These are phyloP conservation scores for Scaptomyza polygonia DNA, from an alignment of 2,888 invertebrate genomes.

Conservation along the genomic window DNA sequence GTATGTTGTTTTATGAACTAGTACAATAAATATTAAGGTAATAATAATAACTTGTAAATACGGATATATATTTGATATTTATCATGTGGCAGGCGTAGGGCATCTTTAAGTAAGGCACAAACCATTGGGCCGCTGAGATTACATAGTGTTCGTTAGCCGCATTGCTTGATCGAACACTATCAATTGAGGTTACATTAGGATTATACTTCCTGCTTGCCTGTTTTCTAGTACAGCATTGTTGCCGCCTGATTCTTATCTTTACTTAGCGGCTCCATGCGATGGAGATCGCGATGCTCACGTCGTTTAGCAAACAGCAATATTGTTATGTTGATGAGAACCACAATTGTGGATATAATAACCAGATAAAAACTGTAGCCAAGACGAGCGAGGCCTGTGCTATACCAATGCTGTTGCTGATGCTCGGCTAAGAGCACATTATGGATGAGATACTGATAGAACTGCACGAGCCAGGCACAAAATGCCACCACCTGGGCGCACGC, in stretches of 20 bases:
- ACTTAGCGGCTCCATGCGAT: constrained; percentile 78
- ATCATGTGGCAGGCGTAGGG: constrained; percentile 65
- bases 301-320: constrained; percentile 79
- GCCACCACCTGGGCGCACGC: constrained; percentile 91
- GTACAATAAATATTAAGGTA: constrained; percentile 30
- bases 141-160: constrained; percentile 31
- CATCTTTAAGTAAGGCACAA: constrained; percentile 68
- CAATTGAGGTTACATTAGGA: constrained; percentile 62
- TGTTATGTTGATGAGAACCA: constrained; percentile 81
- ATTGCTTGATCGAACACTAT: constrained; percentile 41
- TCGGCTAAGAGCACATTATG: constrained; percentile 92
- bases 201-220: constrained; percentile 6
- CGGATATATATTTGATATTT: constrained; percentile 22
- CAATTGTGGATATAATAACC: constrained; percentile 82
- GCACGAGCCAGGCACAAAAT: constrained; percentile 92
- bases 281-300: constrained; percentile 76
- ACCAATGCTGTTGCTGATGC: constrained; percentile 92
- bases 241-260: constrained; percentile 83
- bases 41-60: constrained; percentile 20
- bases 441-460: constrained; percentile 92
- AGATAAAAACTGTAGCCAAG: constrained; percentile 94
- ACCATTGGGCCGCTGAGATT: constrained; percentile 67
- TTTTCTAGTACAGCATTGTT: constrained; percentile 83
- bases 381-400: constrained; percentile 91
- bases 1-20: constrained; percentile 33